Percentiles rank a stretch among this genome's conserved stretches.
phyloP scores from a whole-genome alignment of 2,797 vertebrate species.

The Platalea minor region DNA sequence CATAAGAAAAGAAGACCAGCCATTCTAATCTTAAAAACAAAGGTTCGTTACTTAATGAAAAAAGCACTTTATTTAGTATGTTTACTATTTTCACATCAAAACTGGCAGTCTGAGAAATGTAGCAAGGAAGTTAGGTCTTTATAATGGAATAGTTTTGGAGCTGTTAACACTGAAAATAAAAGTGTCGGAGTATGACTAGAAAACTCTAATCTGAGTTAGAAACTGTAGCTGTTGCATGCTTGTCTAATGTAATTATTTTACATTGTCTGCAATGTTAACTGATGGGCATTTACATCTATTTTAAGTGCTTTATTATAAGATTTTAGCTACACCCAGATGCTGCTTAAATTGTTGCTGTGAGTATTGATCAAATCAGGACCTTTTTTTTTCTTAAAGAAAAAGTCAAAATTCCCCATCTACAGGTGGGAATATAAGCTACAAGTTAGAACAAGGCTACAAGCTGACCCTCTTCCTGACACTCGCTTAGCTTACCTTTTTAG shows the following conservation, averaged over 20 bases:
- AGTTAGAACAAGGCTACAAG: not conserved
- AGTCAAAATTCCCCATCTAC: not conserved
- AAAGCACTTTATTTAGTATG: not conserved
- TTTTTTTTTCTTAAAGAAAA: not conserved
- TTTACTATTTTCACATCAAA: conserved; percentile 13
- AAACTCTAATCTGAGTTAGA: not conserved
- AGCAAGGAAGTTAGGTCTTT: not conserved
- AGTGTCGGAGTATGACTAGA: not conserved
- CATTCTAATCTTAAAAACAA: not conserved
- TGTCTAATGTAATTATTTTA: not conserved
- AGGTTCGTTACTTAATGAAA: not conserved
- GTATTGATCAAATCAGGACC: not conserved
- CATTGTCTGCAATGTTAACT: not conserved
- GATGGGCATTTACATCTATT: not conserved
- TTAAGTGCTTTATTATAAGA: not conserved
- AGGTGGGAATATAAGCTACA: not conserved
- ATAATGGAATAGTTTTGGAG: not conserved
- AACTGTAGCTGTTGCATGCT: not conserved
- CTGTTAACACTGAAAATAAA: not conserved
- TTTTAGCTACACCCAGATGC: not conserved
- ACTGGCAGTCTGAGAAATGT: not conserved
- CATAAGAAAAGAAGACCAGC: not conserved
- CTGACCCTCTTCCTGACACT: not conserved
- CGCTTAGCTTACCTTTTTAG: not conserved
- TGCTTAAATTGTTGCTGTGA: not conserved